Percentiles rank a stretch among this genome's conserved stretches.
These are phyloP conservation scores for Cyprinodon tularosa DNA, from an alignment of 2,113 vertebrate species.

Conservation along the genomic window DNA sequence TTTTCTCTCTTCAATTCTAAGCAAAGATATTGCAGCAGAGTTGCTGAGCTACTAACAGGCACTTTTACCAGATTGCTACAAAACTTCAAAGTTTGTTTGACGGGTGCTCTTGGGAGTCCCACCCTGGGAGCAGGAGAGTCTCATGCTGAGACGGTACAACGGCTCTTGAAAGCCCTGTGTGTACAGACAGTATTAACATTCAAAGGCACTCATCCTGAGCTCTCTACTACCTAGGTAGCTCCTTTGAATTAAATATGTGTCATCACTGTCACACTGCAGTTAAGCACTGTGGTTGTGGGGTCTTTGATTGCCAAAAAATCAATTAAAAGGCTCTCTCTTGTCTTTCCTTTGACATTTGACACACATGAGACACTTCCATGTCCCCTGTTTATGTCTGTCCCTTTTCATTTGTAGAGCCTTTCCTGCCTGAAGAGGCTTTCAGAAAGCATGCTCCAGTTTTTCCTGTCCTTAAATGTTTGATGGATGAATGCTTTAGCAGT, in stretches of 20 bases:
- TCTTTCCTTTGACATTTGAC: conserved; percentile 46
- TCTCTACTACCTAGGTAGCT: conserved; percentile 17
- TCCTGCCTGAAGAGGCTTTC: conserved; percentile 20
- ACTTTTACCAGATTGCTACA: conserved; percentile 55
- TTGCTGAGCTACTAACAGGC: conserved; percentile 45
- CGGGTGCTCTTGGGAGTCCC: conserved; percentile 53
- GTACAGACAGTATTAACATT: conserved; percentile 53
- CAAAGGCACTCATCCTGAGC: conserved; percentile 33
- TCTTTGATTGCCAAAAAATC: conserved; percentile 28
- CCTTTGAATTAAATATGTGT: conserved; percentile 16
- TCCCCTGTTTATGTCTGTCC: conserved; percentile 39
- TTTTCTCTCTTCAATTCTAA: conserved; percentile 28
- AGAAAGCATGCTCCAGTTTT: conserved; percentile 19
- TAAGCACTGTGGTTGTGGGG: conserved; percentile 25
- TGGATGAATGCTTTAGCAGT: conserved; percentile 18
- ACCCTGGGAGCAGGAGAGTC: conserved; percentile 26
- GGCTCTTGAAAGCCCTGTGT: conserved; percentile 39
- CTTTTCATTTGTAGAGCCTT: conserved; percentile 36
- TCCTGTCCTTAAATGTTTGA: conserved; percentile 18
- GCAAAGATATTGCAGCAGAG: conserved; percentile 23
- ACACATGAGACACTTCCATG: conserved; percentile 20
- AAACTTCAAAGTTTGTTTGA: conserved; percentile 69
- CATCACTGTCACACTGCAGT: conserved; percentile 37
- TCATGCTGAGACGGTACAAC: conserved; percentile 49
- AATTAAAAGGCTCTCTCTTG: conserved; percentile 34